phyloP scores from a whole-genome alignment of 2,113 vertebrate genomes.

The Haemorhous mexicanus region DNA sequence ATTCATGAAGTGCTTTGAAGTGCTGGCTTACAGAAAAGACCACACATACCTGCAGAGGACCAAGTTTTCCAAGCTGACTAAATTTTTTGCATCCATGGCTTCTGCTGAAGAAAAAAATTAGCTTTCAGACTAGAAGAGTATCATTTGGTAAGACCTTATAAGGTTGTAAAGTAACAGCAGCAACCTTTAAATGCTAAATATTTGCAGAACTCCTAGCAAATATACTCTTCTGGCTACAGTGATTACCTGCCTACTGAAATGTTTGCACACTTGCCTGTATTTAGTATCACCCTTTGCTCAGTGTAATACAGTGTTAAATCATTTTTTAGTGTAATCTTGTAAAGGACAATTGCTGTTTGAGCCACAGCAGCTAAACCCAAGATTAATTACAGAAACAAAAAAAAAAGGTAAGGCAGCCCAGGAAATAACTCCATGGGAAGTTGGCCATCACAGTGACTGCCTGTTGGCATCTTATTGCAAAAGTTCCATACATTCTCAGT shows the following conservation, averaged over 20 bases:
- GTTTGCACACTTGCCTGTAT: slow-evolving; percentile 37
- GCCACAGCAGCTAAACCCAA: not conserved
- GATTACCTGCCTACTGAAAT: slow-evolving; percentile 34
- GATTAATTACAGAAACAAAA: not conserved
- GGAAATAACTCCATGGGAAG: not conserved
- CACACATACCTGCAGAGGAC: not conserved
- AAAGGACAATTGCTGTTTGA: slow-evolving; percentile 48
- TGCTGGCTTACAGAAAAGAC: not conserved
- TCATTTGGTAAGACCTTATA: not conserved
- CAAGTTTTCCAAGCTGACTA: not conserved
- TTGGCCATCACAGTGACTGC: not conserved
- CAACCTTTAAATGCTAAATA: slow-evolving; percentile 60
- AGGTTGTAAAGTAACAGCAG: slow-evolving; percentile 32
- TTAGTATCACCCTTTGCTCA: slow-evolving; percentile 18
- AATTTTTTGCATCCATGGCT: not conserved
- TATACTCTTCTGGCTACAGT: slow-evolving; percentile 41
- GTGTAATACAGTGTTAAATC: slow-evolving; percentile 40
- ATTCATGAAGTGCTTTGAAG: not conserved
- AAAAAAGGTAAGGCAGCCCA: not conserved
- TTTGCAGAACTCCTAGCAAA: slow-evolving; percentile 58
- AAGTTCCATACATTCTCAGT: too few relatives aligned
- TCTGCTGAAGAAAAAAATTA: not conserved
- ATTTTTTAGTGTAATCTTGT: slow-evolving; percentile 40
- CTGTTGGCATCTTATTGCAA: too few relatives aligned
- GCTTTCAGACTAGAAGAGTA: not conserved